Base-by-base conservation (phyloP, 37 sponge, comb jelly and placozoan species). In the Beroe forskalii region DNA sequence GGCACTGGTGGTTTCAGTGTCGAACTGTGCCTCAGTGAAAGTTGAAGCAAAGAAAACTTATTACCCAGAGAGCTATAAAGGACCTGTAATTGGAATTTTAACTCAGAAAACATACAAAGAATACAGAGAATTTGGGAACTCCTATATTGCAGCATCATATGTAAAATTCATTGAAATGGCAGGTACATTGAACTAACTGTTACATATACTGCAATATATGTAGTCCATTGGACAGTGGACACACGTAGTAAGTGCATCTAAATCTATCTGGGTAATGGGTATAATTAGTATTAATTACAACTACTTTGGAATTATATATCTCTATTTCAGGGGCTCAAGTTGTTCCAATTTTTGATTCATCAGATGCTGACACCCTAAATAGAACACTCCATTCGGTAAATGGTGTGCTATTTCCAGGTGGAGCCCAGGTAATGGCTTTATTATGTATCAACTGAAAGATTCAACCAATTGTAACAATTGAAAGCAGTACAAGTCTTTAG, bases 151-250 rank as follows among this genome's bases (percentile, higher is more conserved):
- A 6, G 97, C 97, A 1, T 95, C 95, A 44, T 96, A 96, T 67
- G 97, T 96, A 35, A 96, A 96, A 89, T 96, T 67, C 90, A 31
- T 96, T 35, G 97, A 96, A 89, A 90, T 93, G 72, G 93, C 97
- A 12, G 97, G 97, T 22, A 48, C 12, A 17, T 48, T 48, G n/a
- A n/a, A n/a, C n/a, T n/a, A n/a, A n/a, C n/a, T n/a, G n/a, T n/a
- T n/a, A n/a, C n/a, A n/a, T n/a, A n/a, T n/a, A n/a, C n/a, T n/a
- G n/a, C n/a, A n/a, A n/a, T n/a, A n/a, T n/a, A n/a, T n/a, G n/a
- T n/a, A n/a, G n/a, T n/a, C n/a, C n/a, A n/a, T n/a, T n/a, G n/a
- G n/a, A n/a, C n/a, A n/a, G n/a, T n/a, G n/a, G n/a, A n/a, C n/a
- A n/a, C n/a, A n/a, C n/a, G n/a, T n/a, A n/a, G n/a, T n/a, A n/a